A percentile compares a stretch with the other conserved stretches of the same genome.
phyloP scores from a whole-genome alignment of 1,140 invertebrate species.

The Macrosteles quadrilineatus region DNA sequence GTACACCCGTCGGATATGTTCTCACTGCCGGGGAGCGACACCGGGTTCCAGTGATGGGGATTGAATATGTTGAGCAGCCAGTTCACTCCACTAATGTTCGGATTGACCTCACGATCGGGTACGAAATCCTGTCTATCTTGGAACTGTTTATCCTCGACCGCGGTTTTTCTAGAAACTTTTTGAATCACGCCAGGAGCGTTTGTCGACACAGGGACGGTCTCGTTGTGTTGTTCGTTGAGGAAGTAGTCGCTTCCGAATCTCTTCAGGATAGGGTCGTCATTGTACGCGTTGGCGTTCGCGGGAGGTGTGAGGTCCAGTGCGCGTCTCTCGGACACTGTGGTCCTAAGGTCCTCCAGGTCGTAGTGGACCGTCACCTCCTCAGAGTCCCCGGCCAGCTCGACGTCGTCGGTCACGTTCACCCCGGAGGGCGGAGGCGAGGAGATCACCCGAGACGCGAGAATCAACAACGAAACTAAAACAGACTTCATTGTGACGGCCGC shows the following conservation, averaged over 20 bases:
- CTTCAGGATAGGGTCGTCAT: neutral
- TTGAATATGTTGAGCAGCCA: constrained; percentile 66
- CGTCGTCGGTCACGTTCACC: neutral
- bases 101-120: neutral
- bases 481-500: too few species aligned
- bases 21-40: constrained; percentile 44
- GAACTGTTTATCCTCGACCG: neutral
- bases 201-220: neutral
- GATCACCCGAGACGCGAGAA: too few species aligned
- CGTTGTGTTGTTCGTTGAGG: neutral
- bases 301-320: neutral
- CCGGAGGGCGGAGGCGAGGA: neutral
- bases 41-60: constrained; percentile 61
- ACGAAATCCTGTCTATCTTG: neutral
- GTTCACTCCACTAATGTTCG: constrained; percentile 48
- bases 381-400: neutral
- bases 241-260: constrained; percentile 25
- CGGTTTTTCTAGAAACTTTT: neutral
- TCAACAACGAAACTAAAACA: too few species aligned
- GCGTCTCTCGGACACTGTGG: neutral
- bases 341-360: neutral
- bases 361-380: neutral
- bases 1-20: constrained; percentile 50
- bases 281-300: neutral
- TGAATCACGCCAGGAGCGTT: neutral